Evolutionary conservation across 1,140 invertebrate genomes (phyloP).

Genomic region (Polypedilum vanderplanki): DNA sequence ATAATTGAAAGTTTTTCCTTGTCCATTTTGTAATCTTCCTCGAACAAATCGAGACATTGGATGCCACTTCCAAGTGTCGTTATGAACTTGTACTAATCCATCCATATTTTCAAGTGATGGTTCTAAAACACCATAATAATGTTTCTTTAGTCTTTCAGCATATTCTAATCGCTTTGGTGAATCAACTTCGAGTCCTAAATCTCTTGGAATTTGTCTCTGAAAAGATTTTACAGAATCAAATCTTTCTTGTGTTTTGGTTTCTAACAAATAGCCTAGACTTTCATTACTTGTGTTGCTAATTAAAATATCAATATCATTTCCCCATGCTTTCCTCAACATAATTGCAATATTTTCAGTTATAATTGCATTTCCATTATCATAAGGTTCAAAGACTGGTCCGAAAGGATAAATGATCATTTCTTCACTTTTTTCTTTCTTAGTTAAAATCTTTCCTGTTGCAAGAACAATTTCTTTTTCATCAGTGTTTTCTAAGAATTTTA

Average conservation of each 20-base stretch:
- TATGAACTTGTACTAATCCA: slow-evolving; percentile 34
- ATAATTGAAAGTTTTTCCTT: slow-evolving; percentile 44
- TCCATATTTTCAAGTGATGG: slow-evolving; percentile 34
- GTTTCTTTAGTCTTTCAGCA: slow-evolving; percentile 36
- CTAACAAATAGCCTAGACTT: slow-evolving; percentile 35
- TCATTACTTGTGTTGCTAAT: slow-evolving; percentile 44
- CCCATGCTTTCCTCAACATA: slow-evolving; percentile 35
- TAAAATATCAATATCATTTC: slow-evolving; percentile 44
- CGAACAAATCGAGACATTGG: slow-evolving; percentile 42
- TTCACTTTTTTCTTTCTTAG: not conserved
- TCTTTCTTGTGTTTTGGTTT: slow-evolving; percentile 40
- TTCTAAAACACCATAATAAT: slow-evolving; percentile 36
- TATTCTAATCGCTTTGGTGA: not conserved
- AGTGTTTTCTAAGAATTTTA: slow-evolving; percentile 43
- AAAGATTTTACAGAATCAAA: slow-evolving; percentile 22
- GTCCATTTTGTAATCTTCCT: slow-evolving; percentile 36
- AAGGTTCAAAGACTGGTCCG: not conserved
- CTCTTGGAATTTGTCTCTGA: slow-evolving; percentile 33
- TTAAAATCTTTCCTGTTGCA: not conserved
- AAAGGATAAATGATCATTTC: not conserved
- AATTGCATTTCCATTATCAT: not conserved
- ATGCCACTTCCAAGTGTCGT: slow-evolving; percentile 44
- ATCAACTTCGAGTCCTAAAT: not conserved
- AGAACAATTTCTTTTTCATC: not conserved
- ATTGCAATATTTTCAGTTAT: not conserved